phyloP scores from a whole-genome alignment of 2,797 vertebrate genomes.

The Sarcoramphus papa region DNA sequence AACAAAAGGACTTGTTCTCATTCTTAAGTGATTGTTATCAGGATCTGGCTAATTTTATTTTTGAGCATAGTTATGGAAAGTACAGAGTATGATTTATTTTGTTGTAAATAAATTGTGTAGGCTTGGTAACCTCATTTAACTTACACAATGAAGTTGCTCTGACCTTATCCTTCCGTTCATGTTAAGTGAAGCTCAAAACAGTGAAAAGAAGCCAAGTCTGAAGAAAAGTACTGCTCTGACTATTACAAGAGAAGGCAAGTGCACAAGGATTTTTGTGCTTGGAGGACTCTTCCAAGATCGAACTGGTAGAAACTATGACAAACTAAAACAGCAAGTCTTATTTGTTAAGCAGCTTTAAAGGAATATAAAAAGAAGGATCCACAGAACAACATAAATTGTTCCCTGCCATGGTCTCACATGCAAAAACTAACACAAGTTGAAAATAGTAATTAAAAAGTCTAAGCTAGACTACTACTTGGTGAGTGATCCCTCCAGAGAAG shows the following conservation, averaged over 20 bases:
- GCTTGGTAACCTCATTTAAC: neutral
- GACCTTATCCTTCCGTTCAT: neutral
- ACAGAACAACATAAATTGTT: neutral
- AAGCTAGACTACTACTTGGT: neutral
- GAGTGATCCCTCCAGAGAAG: neutral
- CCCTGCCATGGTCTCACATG: neutral
- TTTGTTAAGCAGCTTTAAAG: neutral
- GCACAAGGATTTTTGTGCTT: neutral
- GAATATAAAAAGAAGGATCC: neutral
- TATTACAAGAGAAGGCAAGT: neutral
- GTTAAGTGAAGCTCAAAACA: neutral
- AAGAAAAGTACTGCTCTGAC: neutral
- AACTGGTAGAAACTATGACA: neutral
- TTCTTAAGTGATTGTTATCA: neutral
- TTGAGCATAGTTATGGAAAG: neutral
- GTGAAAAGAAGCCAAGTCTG: neutral
- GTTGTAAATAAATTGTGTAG: neutral
- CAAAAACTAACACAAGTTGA: neutral
- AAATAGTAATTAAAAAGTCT: neutral
- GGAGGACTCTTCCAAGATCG: neutral
- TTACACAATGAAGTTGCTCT: neutral
- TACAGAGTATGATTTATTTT: neutral
- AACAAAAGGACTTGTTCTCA: neutral
- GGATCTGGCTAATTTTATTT: neutral
- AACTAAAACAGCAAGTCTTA: neutral